These are phyloP conservation scores for Rallus limicola DNA, from an alignment of 2,113 vertebrate species.

Conservation along the genomic window DNA sequence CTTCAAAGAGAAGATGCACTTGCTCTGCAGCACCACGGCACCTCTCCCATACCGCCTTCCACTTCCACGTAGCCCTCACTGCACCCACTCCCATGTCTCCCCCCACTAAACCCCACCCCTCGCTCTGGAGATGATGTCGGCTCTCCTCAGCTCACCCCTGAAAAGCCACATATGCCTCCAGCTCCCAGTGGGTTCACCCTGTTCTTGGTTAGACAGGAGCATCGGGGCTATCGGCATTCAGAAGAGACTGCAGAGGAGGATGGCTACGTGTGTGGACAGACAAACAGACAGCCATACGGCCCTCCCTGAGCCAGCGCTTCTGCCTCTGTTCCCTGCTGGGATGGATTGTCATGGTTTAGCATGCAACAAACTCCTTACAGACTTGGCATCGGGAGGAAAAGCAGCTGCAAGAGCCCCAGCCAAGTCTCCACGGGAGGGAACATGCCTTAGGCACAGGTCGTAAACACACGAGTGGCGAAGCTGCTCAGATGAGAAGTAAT, in stretches of 20 bases:
- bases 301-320: not conserved
- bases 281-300: not conserved
- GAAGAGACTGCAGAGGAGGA: not conserved
- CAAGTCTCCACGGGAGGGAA: not conserved
- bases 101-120: not conserved
- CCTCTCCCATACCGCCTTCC: not conserved
- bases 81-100: not conserved
- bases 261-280: not conserved
- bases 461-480: not conserved
- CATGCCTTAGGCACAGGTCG: not conserved
- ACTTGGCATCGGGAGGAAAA: not conserved
- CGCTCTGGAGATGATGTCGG: accelerated
- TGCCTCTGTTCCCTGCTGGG: not conserved
- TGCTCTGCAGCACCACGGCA: not conserved
- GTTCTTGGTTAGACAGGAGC: accelerated
- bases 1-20: not conserved
- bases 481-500: not conserved
- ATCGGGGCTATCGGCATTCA: accelerated
- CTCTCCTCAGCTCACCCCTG: not conserved
- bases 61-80: accelerated
- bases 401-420: not conserved
- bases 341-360: not conserved
- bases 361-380: not conserved
- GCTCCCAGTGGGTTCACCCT: not conserved
- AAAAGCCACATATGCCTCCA: accelerated